Conservation (phyloP, 1,140 invertebrate species). For the Drosophila carrolli region DNA sequence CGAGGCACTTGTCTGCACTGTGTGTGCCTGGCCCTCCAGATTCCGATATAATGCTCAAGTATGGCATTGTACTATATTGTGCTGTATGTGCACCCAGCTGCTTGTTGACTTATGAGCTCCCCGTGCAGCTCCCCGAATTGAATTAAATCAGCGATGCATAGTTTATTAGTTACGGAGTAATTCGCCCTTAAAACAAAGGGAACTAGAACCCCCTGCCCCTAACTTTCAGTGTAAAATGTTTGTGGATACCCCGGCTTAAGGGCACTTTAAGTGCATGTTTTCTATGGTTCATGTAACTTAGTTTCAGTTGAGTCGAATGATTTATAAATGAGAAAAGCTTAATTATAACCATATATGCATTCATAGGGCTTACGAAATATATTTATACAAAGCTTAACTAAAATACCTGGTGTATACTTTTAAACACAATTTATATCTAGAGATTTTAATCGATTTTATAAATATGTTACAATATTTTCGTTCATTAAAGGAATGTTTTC, state of each 20-base stretch:
- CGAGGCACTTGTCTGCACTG: slow-evolving; percentile 29
- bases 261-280: slow-evolving; percentile 11
- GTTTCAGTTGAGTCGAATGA: neutral
- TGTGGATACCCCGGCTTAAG: slow-evolving; percentile 5
- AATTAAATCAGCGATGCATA: slow-evolving; percentile 56
- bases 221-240: slow-evolving; percentile 16
- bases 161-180: slow-evolving; percentile 52
- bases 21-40: slow-evolving; percentile 26
- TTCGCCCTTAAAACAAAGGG: slow-evolving; percentile 32
- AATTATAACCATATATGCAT: neutral
- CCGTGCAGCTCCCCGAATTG: slow-evolving; percentile 33
- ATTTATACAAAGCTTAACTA: too few relatives aligned
- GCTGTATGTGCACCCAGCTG: slow-evolving; percentile 7
- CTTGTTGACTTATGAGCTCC: slow-evolving; percentile 1
- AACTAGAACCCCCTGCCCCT: neutral
- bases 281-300: neutral
- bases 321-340: slow-evolving; percentile 2
- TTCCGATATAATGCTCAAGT: slow-evolving; percentile 58
- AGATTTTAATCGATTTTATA: too few relatives aligned
- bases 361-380: too few relatives aligned
- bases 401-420: too few relatives aligned
- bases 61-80: slow-evolving; percentile 21
- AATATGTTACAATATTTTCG: too few relatives aligned
- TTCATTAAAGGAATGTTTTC: too few relatives aligned
- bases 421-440: too few relatives aligned